Percentiles rank a stretch among this genome's conserved stretches.
Evolutionary conservation across 2,888 invertebrate genomes (phyloP).

Genomic region (Chloroclystis v-ata): DNA sequence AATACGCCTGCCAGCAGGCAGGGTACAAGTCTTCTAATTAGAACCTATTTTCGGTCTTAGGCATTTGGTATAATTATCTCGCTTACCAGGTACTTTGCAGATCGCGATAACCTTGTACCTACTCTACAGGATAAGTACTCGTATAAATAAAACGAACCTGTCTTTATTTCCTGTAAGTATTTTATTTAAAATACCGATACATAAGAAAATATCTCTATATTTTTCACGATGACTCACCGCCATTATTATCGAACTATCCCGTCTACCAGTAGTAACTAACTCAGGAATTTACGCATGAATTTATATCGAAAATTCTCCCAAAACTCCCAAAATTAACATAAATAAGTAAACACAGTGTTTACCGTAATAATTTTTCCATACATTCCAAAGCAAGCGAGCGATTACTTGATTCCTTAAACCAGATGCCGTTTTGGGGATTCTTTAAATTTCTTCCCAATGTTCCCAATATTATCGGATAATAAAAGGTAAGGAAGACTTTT

Average conservation of each 20-base stretch:
- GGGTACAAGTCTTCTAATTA: too few relatives aligned
- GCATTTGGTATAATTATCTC: too few relatives aligned
- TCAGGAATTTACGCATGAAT: constrained; percentile 36
- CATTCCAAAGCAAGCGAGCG: constrained; percentile 32
- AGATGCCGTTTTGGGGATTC: constrained; percentile 45
- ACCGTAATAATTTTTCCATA: constrained; percentile 34
- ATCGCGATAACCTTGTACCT: too few relatives aligned
- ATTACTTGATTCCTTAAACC: constrained; percentile 33
- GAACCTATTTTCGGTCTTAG: too few relatives aligned
- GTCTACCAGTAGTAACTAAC: constrained; percentile 17
- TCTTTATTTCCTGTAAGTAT: too few relatives aligned
- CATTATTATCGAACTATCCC: neutral
- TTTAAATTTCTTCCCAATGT: constrained; percentile 40
- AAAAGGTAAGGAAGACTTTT: neutral
- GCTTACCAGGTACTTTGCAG: too few relatives aligned
- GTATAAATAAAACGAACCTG: too few relatives aligned
- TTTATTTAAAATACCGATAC: too few relatives aligned
- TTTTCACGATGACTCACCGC: too few relatives aligned
- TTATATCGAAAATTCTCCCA: constrained; percentile 37
- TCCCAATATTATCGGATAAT: constrained; percentile 49
- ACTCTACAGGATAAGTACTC: too few relatives aligned
- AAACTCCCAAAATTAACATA: constrained; percentile 44
- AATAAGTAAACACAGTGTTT: constrained; percentile 57
- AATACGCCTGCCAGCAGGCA: too few relatives aligned
- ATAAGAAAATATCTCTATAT: too few relatives aligned